Conservation (phyloP, 1,140 invertebrate species). For the Physella acuta region DNA sequence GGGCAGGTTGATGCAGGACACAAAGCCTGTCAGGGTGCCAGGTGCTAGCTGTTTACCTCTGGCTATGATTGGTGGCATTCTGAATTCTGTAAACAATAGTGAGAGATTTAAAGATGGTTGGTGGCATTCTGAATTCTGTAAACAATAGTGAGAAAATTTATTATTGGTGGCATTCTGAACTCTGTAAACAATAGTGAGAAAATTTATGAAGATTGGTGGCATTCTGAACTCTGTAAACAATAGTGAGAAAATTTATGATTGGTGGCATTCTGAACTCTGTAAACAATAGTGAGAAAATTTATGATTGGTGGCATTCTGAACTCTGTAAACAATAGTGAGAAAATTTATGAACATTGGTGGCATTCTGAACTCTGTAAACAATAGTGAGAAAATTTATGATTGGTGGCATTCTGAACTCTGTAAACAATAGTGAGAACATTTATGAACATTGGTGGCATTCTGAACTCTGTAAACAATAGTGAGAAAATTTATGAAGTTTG, state of each 20-base stretch:
- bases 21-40: slow-evolving; percentile 48
- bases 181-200: not conserved
- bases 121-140: not conserved
- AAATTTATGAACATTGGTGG: too few species aligned
- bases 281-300: not conserved
- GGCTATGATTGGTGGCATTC: slow-evolving; percentile 35
- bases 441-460: not conserved
- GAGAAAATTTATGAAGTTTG: not conserved
- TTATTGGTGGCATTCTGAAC: not conserved
- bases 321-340: too few species aligned
- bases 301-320: too few species aligned
- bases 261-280: not conserved
- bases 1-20: slow-evolving; percentile 54
- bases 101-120: not conserved
- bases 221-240: not conserved
- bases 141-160: not conserved
- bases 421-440: slow-evolving; percentile 16
- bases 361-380: too few species aligned
- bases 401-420: slow-evolving; percentile 46
- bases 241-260: not conserved
- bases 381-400: too few species aligned
- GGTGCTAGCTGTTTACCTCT: slow-evolving; percentile 43
- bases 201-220: not conserved
- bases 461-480: not conserved
- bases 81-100: slow-evolving; percentile 44